Evolutionary conservation across 1,140 invertebrate species (phyloP).

Genomic region (Nixonia krombeini): DNA sequence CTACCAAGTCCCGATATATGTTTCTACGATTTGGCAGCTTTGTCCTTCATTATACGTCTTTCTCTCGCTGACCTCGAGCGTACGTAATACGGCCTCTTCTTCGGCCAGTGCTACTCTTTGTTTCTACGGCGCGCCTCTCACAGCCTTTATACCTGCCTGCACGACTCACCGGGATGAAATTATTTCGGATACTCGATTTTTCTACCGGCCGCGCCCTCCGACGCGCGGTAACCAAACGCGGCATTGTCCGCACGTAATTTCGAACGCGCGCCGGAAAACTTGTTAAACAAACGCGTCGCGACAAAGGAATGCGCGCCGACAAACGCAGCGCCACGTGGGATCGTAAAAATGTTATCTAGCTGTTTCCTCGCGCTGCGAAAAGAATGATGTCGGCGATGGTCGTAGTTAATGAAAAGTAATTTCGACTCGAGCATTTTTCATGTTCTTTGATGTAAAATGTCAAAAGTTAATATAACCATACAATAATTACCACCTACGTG

Average conservation of each 20-base stretch:
- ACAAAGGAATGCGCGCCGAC: not conserved
- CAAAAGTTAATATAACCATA: too few species aligned
- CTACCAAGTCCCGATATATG: constrained; percentile 52
- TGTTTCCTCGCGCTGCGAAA: not conserved
- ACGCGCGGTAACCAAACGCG: not conserved
- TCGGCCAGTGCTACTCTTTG: constrained; percentile 20
- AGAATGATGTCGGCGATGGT: not conserved
- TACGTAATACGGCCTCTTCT: not conserved
- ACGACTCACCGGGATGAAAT: constrained; percentile 47
- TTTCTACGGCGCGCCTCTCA: constrained; percentile 34
- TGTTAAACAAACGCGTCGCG: constrained; percentile 14
- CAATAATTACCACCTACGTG: too few species aligned
- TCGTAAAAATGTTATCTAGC: not conserved
- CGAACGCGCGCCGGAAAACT: constrained; percentile 7
- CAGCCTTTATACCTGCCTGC: constrained; percentile 50
- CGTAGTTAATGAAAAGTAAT: not conserved
- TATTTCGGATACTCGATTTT: constrained; percentile 43
- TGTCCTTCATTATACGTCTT: constrained; percentile 39
- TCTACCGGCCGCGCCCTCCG: constrained; percentile 9
- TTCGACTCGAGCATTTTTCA: too few species aligned
- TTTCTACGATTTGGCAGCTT: constrained; percentile 45
- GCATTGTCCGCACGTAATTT: constrained; percentile 22
- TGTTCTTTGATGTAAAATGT: too few species aligned
- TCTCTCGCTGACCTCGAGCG: constrained; percentile 1
- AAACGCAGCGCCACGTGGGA: too few species aligned